Percentiles rank a stretch among this genome's conserved stretches.
These are phyloP conservation scores for Dendrolimus houi DNA, from an alignment of 2,888 invertebrate species.

Conservation along the genomic window DNA sequence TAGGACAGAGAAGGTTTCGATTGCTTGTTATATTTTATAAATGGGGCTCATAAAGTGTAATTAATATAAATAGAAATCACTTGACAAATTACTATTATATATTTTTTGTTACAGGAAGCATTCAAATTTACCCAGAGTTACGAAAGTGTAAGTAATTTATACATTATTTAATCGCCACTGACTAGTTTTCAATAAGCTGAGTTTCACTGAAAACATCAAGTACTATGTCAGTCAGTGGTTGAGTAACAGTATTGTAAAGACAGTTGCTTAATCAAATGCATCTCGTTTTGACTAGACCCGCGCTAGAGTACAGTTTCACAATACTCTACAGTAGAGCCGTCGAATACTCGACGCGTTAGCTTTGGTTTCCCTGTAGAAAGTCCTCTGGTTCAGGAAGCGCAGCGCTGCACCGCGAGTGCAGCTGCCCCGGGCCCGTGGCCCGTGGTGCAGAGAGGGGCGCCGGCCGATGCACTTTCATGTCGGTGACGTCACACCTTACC, in stretches of 20 bases:
- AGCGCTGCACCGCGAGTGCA: conserved; percentile 35
- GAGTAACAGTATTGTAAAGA: conserved; percentile 53
- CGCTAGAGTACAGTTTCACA: conserved; percentile 67
- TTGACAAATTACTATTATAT: too few relatives aligned
- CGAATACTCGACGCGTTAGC: conserved; percentile 34
- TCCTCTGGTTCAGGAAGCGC: conserved; percentile 67
- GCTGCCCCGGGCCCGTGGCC: conserved; percentile 5
- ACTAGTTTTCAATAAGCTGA: too few relatives aligned
- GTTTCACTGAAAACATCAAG: neutral
- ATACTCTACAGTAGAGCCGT: conserved; percentile 41
- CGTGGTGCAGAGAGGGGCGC: conserved; percentile 38
- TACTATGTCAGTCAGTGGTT: conserved; percentile 33
- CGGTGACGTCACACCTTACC: conserved; percentile 67
- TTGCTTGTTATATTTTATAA: too few relatives aligned
- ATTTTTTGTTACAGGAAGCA: too few relatives aligned
- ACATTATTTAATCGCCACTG: too few relatives aligned
- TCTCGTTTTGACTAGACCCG: conserved; percentile 50
- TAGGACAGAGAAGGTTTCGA: too few relatives aligned
- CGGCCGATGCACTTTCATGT: conserved; percentile 74
- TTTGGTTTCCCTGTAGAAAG: conserved; percentile 71
- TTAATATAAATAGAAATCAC: too few relatives aligned
- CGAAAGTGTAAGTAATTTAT: too few relatives aligned
- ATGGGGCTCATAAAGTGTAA: too few relatives aligned
- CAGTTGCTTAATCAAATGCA: conserved; percentile 67
- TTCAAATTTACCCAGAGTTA: too few relatives aligned